Conservation (phyloP, 1,140 invertebrate species). For the Leptestheria dahalacensis region DNA sequence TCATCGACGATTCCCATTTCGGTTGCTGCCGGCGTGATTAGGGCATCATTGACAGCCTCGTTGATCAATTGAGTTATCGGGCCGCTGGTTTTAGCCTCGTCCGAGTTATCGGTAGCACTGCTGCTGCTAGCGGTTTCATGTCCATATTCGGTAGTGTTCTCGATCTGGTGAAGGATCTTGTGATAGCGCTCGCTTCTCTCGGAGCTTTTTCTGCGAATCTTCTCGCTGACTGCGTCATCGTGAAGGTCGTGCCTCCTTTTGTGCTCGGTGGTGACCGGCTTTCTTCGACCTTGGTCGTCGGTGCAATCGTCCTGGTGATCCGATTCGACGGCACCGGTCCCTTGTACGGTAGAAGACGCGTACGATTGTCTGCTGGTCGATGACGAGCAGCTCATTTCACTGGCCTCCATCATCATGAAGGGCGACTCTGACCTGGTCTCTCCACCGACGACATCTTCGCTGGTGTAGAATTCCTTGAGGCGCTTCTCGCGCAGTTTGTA, state of each 20-base stretch:
- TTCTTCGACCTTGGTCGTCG: background rate
- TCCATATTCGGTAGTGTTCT: background rate
- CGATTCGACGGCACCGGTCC: background rate
- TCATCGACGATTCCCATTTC: background rate
- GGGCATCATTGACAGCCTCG: background rate
- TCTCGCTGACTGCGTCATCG: slow-evolving; percentile 8
- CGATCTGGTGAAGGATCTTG: slow-evolving; percentile 11
- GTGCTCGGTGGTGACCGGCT: background rate
- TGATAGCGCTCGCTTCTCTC: slow-evolving; percentile 15
- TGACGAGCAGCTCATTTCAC: background rate
- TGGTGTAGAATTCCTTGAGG: slow-evolving; percentile 49
- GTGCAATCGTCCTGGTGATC: background rate
- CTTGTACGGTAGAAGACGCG: slow-evolving; percentile 3
- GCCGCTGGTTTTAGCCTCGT: background rate
- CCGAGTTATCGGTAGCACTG: background rate
- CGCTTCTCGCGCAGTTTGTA: slow-evolving; percentile 61
- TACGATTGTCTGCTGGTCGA: background rate
- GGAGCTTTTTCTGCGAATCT: slow-evolving; percentile 13
- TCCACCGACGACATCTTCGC: slow-evolving; percentile 29
- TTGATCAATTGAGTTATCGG: background rate
- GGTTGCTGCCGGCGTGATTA: background rate
- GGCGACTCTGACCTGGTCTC: background rate
- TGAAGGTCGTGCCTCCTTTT: background rate
- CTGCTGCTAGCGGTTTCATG: background rate
- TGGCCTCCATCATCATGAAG: background rate